Evolutionary conservation across 2,113 vertebrate genomes (phyloP).

Genomic region (Brachyistius frenatus): DNA sequence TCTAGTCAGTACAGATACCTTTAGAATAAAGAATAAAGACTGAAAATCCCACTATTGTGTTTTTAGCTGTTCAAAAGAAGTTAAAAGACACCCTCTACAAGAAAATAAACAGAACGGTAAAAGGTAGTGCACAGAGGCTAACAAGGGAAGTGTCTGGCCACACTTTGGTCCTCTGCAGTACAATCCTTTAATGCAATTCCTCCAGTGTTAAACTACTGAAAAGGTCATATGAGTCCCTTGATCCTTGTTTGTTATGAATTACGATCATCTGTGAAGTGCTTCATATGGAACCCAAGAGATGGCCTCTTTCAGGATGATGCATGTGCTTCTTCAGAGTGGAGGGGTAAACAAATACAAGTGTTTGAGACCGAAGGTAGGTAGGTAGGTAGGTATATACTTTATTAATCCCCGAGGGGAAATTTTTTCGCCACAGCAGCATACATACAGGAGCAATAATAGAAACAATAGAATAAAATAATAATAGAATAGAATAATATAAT

Average conservation of each 20-base stretch:
- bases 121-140: not conserved
- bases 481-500: too few relatives aligned
- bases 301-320: not conserved
- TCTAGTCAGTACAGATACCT: too few relatives aligned
- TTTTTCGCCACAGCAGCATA: too few relatives aligned
- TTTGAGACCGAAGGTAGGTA: too few relatives aligned
- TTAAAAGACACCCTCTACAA: not conserved
- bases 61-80: too few relatives aligned
- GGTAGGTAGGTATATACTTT: too few relatives aligned
- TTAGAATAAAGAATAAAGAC: too few relatives aligned
- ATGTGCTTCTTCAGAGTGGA: not conserved
- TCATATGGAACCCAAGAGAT: not conserved
- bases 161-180: not conserved
- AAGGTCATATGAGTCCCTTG: not conserved
- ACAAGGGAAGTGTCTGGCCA: not conserved
- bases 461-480: too few relatives aligned
- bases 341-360: not conserved
- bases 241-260: not conserved
- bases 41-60: too few relatives aligned
- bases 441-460: too few relatives aligned
- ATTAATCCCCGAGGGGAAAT: too few relatives aligned
- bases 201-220: not conserved
- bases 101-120: not conserved
- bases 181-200: not conserved
- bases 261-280: not conserved